phyloP scores from a whole-genome alignment of 2,888 invertebrate species.

The Aphidius colemani region DNA sequence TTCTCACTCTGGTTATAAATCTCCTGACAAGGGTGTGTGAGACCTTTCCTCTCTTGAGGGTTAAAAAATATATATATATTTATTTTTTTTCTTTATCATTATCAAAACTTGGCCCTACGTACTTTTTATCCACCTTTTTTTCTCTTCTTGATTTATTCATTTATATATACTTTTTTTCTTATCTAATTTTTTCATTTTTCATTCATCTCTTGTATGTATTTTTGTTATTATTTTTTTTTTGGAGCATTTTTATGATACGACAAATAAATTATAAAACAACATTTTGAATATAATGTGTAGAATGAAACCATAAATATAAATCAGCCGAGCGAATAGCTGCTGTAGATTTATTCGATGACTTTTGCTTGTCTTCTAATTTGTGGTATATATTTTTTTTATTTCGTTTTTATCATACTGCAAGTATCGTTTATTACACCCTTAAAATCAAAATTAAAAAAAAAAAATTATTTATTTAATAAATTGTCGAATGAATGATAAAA shows the following conservation, averaged over 20 bases:
- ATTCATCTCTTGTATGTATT: background rate
- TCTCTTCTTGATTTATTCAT: background rate
- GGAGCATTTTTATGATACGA: no score
- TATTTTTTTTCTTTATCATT: slow-evolving; percentile 2
- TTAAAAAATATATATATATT: background rate
- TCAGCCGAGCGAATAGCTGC: slow-evolving; percentile 17
- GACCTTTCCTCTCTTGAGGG: no score
- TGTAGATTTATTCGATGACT: slow-evolving; percentile 22
- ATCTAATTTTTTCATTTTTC: background rate
- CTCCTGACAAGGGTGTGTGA: no score
- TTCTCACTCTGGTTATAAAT: no score
- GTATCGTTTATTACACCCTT: background rate
- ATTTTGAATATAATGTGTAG: background rate
- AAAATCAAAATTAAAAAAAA: background rate
- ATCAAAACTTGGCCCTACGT: background rate
- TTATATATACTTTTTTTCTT: background rate
- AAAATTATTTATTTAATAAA: no score
- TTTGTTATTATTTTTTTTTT: no score
- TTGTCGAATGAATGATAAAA: background rate
- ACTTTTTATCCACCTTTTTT: slow-evolving; percentile 1
- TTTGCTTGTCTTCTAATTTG: slow-evolving; percentile 15
- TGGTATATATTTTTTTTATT: background rate
- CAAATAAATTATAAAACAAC: background rate
- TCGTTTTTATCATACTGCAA: background rate
- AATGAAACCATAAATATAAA: slow-evolving; percentile 34